A percentile compares a stretch with the other conserved stretches of the same genome.
Conservation (phyloP, 2,113 vertebrate species). For the Macroglossus sobrinus region DNA sequence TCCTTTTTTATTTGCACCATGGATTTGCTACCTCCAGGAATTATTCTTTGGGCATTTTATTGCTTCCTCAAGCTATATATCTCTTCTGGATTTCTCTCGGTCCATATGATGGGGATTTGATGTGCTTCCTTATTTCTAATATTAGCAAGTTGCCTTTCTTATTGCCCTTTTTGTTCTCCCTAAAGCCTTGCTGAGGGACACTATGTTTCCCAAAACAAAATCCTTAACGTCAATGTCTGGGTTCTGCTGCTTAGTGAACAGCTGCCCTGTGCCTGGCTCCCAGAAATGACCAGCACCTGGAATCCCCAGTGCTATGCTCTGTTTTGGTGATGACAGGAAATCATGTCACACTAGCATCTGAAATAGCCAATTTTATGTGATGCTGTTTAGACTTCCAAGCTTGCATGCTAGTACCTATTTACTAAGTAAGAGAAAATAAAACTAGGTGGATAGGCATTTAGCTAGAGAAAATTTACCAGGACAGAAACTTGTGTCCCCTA, state of each 20-base stretch:
- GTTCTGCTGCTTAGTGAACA: neutral
- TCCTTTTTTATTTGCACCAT: neutral
- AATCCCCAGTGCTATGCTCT: no score
- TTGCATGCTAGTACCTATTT: neutral
- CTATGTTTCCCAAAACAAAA: neutral
- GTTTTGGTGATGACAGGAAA: neutral
- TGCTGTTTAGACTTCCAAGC: neutral
- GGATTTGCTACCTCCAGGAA: neutral
- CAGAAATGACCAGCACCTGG: neutral
- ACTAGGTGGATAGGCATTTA: neutral
- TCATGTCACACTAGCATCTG: neutral
- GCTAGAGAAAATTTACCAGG: neutral
- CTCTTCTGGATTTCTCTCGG: neutral
- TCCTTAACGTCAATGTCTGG: neutral
- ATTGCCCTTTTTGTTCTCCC: neutral
- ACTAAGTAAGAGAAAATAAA: neutral
- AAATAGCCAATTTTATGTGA: neutral
- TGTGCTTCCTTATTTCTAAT: neutral
- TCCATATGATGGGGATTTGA: neutral
- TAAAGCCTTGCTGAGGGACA: neutral
- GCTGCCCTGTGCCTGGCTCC: neutral
- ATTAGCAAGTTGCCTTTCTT: neutral
- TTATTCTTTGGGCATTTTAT: neutral
- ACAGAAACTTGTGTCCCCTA: neutral
- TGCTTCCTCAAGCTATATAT: neutral